Evolutionary conservation across 2,113 vertebrate species (phyloP).

Genomic region (Brachyistius frenatus): DNA sequence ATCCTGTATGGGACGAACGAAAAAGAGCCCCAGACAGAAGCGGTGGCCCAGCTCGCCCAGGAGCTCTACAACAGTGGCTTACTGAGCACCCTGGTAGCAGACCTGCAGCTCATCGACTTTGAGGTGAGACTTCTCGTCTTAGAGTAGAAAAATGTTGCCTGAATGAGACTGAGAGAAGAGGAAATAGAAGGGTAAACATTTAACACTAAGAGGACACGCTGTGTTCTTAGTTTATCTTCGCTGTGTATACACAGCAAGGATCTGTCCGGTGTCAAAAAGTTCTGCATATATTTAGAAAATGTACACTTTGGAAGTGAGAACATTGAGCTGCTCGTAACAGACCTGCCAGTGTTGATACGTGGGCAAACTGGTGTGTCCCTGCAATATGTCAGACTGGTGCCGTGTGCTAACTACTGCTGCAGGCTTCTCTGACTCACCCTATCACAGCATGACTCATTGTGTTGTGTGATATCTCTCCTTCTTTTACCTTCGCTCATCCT

Average conservation of each 20-base stretch:
- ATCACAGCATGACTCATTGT: conserved; percentile 54
- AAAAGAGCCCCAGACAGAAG: conserved; percentile 94
- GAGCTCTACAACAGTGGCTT: conserved; percentile 96
- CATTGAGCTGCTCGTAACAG: neutral
- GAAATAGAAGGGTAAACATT: neutral
- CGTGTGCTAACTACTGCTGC: conserved; percentile 39
- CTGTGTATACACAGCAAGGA: neutral
- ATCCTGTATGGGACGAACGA: conserved; percentile 95
- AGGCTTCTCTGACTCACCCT: conserved; percentile 60
- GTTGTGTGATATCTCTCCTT: conserved; percentile 61
- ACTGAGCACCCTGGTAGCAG: conserved; percentile 91
- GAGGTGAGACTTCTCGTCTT: conserved; percentile 85
- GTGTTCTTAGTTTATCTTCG: neutral
- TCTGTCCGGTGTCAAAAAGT: neutral
- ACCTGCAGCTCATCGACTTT: conserved; percentile 95
- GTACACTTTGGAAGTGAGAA: neutral
- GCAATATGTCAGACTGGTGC: conserved; percentile 48
- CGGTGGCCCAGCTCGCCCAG: conserved; percentile 95
- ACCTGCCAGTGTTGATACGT: conserved; percentile 5
- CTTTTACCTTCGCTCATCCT: conserved; percentile 33
- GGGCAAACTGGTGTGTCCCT: conserved; percentile 28
- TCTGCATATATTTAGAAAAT: neutral
- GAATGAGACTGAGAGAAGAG: neutral
- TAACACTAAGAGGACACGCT: neutral
- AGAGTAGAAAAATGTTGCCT: neutral